phyloP scores from a whole-genome alignment of 2,888 invertebrate genomes.

The Drosophila nr. fundita region DNA sequence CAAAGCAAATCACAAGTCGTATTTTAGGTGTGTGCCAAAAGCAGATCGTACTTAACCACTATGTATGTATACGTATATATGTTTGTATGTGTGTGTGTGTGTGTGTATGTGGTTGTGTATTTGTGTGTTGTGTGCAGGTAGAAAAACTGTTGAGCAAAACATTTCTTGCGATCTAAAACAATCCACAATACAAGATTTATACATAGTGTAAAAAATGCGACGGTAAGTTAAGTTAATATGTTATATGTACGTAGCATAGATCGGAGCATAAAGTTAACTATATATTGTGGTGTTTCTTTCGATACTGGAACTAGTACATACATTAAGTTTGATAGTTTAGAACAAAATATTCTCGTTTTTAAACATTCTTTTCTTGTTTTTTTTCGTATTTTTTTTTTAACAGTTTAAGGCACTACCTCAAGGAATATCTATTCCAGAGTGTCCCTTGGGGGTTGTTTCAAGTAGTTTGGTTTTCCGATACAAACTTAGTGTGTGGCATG shows the following conservation, averaged over 20 bases:
- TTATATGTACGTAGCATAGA: constrained; percentile 48
- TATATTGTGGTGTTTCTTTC: constrained; percentile 29
- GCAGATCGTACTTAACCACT: constrained; percentile 45
- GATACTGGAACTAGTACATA: constrained; percentile 48
- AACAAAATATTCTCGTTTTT: constrained; percentile 36
- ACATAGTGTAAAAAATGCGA: constrained; percentile 50
- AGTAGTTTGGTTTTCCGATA: constrained; percentile 34
- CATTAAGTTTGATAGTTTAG: constrained; percentile 23
- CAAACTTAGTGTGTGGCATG: constrained; percentile 23
- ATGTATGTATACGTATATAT: constrained; percentile 17
- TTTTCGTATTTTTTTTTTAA: constrained; percentile 21
- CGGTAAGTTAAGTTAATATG: constrained; percentile 49
- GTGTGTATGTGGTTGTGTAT: constrained; percentile 17
- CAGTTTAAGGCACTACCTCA: constrained; percentile 76
- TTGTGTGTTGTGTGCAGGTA: constrained; percentile 40
- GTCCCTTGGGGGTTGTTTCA: constrained; percentile 57
- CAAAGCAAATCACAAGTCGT: constrained; percentile 76
- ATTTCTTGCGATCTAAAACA: constrained; percentile 50
- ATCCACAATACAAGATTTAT: constrained; percentile 59
- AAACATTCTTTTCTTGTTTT: not conserved
- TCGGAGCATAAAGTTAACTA: constrained; percentile 73
- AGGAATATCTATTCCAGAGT: constrained; percentile 66
- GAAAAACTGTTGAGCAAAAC: constrained; percentile 53
- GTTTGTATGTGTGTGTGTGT: constrained; percentile 19
- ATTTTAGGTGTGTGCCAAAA: constrained; percentile 53